Evolutionary conservation across 2,888 invertebrate genomes (phyloP), one percentile per base, ranked within the genome.

Genomic region (Hirtodrosophila confusa): DNA sequence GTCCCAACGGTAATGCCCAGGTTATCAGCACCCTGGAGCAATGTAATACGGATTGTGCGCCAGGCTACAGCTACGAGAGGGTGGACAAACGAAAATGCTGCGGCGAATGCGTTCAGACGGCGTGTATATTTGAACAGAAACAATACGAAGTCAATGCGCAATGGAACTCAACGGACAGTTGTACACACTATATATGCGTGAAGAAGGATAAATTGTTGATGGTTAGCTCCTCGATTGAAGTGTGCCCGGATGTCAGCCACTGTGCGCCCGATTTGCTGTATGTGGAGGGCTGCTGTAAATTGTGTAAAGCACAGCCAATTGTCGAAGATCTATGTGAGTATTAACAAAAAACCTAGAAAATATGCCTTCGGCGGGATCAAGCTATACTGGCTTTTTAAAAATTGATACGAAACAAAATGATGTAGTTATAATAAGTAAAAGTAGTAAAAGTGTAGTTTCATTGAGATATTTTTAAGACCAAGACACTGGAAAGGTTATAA

Each of bases 281-380:
- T 78, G 90, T 91, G 10, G 94, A 94, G 27, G 94, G 94, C 48
- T 96, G 96, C 89, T 96, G 96, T 79, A 91, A 93, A 31, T 90
- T 92, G 45, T 96, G 96, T 88, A 93, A 93, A 68, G 84, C 92
- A 24, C 93, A 93, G 2, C 88, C 93, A 0, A 79, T 90, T 7
- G 80, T 92, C 4, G 80, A 85, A 58, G 73, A 85, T 39, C 65
- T 74, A 54, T 76, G 90, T 90, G 45, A 77, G 89, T 76, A 5
- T 1, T 1, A 11, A 7, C 4, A 0, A 1, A 24, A 4, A 27
- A 17, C 17, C 17, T 17, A 17, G 17, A 17, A 17, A 17, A 2
- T 17, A n/a, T n/a, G n/a, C n/a, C n/a, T n/a, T n/a, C n/a, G n/a
- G n/a, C n/a, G n/a, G n/a, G n/a, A n/a, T n/a, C n/a, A n/a, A n/a